A percentile compares a stretch with the other conserved stretches of the same genome.
phyloP scores from a whole-genome alignment of 1,140 invertebrate species.

The Stratiolaelaps scimitus region DNA sequence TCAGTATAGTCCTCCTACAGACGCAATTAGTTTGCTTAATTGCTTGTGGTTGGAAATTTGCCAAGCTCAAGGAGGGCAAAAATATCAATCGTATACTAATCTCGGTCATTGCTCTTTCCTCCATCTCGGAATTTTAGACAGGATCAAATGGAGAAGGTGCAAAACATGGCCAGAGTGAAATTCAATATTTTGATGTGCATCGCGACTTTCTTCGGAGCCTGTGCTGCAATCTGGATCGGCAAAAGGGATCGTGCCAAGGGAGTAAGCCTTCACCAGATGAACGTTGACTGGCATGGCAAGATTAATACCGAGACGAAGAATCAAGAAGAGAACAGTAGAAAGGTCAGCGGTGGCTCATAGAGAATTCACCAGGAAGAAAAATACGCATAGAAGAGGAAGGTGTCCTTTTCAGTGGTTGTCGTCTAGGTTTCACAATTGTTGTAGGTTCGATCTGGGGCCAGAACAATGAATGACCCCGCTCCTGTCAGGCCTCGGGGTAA shows the following conservation, averaged over 20 bases:
- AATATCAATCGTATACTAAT: too few relatives aligned
- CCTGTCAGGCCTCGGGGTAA: too few relatives aligned
- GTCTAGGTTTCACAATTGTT: too few relatives aligned
- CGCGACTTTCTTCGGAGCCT: background rate
- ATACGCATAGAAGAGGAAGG: too few relatives aligned
- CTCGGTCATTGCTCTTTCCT: background rate
- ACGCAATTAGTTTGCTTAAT: too few relatives aligned
- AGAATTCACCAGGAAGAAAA: background rate
- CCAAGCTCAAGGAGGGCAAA: too few relatives aligned
- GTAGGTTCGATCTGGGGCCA: too few relatives aligned
- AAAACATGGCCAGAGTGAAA: background rate
- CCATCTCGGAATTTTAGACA: background rate
- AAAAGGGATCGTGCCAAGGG: background rate
- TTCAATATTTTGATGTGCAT: background rate
- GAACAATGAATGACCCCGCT: too few relatives aligned
- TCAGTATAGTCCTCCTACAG: too few relatives aligned
- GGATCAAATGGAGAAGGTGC: conserved; percentile 2
- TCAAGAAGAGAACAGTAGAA: background rate
- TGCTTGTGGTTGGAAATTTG: too few relatives aligned
- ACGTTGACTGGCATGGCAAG: conserved; percentile 3
- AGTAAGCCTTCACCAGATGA: background rate
- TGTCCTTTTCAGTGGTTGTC: too few relatives aligned
- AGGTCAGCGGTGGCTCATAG: background rate
- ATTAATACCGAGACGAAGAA: background rate
- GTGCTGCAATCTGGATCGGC: background rate